Evolutionary conservation across 2,888 invertebrate genomes (phyloP).

Genomic region (Plagodis pulveraria): DNA sequence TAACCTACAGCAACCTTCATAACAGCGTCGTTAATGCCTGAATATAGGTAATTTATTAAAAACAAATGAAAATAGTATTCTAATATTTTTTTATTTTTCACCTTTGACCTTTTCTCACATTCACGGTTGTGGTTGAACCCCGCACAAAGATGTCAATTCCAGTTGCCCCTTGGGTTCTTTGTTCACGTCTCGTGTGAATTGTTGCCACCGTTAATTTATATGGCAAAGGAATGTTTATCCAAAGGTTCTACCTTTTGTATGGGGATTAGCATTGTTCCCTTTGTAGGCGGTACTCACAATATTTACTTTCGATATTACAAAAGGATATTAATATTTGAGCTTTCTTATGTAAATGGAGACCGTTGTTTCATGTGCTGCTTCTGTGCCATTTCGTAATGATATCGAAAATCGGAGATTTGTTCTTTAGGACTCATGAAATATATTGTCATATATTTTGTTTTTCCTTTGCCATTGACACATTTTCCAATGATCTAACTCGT

Average conservation of each 20-base stretch:
- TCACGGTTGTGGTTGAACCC: slow-evolving; percentile 22
- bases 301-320: slow-evolving; percentile 19
- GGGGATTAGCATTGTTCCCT: slow-evolving; percentile 12
- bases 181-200: slow-evolving; percentile 28
- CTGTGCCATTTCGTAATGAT: too few species aligned
- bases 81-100: too few species aligned
- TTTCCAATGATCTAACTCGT: too few species aligned
- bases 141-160: slow-evolving; percentile 37
- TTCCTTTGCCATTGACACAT: too few species aligned
- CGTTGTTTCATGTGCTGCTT: slow-evolving; percentile 5
- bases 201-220: slow-evolving; percentile 25
- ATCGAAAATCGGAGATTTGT: too few species aligned
- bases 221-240: slow-evolving; percentile 14
- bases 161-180: slow-evolving; percentile 27
- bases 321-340: slow-evolving; percentile 10
- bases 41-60: too few species aligned
- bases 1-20: too few species aligned
- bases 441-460: too few species aligned
- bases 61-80: too few species aligned
- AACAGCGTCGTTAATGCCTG: too few species aligned
- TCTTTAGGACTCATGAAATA: too few species aligned
- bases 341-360: slow-evolving; percentile 8
- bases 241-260: slow-evolving; percentile 15
- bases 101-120: neutral
- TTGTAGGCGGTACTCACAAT: slow-evolving; percentile 8